A percentile compares a stretch with the other conserved stretches of the same genome.
Evolutionary conservation across 2,797 vertebrate genomes (phyloP).

Genomic region (Poeciliopsis infans): DNA sequence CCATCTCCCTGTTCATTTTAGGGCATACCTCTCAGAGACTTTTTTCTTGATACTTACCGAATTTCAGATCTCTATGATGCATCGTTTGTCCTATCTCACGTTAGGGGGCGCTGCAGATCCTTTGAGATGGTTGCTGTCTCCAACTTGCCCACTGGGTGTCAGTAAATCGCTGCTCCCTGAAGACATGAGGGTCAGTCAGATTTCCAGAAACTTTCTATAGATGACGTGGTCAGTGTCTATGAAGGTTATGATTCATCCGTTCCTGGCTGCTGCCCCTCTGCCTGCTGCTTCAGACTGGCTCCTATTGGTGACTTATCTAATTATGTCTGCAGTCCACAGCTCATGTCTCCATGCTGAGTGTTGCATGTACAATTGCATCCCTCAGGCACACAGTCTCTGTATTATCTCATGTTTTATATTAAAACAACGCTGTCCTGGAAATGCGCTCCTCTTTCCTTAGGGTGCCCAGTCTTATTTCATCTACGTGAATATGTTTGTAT

Average conservation of each 20-base stretch:
- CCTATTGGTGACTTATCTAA: constrained; percentile 41
- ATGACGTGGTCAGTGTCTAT: background rate
- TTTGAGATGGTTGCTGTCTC: background rate
- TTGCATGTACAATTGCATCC: constrained; percentile 13
- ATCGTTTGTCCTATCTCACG: no score
- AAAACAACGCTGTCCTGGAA: constrained; percentile 15
- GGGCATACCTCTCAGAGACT: no score
- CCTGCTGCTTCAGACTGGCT: constrained; percentile 15
- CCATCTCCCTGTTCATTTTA: no score
- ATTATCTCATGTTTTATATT: constrained; percentile 10
- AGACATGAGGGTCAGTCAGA: background rate
- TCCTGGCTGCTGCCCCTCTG: background rate
- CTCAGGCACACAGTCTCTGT: constrained; percentile 7
- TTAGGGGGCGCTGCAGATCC: background rate
- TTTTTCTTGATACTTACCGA: no score
- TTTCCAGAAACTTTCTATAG: background rate
- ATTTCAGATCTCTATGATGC: no score
- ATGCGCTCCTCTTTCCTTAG: constrained; percentile 8
- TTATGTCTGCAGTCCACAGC: constrained; percentile 29
- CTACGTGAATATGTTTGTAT: background rate
- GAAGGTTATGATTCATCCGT: constrained; percentile 45
- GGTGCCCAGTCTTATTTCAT: constrained; percentile 7
- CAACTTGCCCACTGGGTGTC: background rate
- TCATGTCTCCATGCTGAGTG: constrained; percentile 9
- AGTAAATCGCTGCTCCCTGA: background rate